These are phyloP conservation scores for Furcula furcula DNA, from an alignment of 2,888 invertebrate genomes.

Conservation along the genomic window DNA sequence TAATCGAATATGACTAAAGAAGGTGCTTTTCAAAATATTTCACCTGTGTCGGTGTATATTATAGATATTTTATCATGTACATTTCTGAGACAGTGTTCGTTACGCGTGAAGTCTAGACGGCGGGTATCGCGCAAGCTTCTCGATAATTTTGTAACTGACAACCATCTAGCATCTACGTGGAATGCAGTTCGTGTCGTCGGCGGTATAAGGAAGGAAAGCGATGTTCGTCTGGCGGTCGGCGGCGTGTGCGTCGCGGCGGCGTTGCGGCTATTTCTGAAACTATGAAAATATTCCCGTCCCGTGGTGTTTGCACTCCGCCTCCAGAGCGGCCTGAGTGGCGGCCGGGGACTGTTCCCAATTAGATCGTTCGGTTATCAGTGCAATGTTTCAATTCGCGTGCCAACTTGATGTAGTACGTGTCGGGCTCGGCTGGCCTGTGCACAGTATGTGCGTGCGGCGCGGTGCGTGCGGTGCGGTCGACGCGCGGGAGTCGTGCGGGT, in stretches of 20 bases:
- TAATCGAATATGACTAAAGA: no score
- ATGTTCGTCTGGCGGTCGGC: constrained; percentile 11
- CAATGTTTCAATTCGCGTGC: constrained; percentile 15
- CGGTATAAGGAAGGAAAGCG: constrained; percentile 22
- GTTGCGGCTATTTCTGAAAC: constrained; percentile 55
- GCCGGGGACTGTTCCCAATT: constrained; percentile 11
- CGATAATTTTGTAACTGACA: no score
- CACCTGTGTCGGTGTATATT: no score
- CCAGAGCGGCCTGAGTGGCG: constrained; percentile 25
- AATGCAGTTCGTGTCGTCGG: no score
- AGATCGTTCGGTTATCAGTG: constrained; percentile 7
- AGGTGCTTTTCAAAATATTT: no score
- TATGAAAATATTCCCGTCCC: constrained; percentile 66
- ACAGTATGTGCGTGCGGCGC: constrained; percentile 36
- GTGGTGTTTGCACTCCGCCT: constrained; percentile 37
- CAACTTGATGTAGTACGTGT: constrained; percentile 33
- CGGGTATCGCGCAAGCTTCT: no score
- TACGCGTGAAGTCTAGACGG: no score
- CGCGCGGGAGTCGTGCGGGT: background rate
- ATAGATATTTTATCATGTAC: no score
- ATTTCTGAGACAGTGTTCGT: no score
- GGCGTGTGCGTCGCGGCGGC: constrained; percentile 12
- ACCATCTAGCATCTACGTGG: no score
- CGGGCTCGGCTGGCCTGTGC: constrained; percentile 17
- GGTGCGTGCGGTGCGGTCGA: constrained; percentile 22